These are phyloP conservation scores for Eleutherodactylus coqui DNA, from an alignment of 2,797 vertebrate species.

Conservation along the genomic window DNA sequence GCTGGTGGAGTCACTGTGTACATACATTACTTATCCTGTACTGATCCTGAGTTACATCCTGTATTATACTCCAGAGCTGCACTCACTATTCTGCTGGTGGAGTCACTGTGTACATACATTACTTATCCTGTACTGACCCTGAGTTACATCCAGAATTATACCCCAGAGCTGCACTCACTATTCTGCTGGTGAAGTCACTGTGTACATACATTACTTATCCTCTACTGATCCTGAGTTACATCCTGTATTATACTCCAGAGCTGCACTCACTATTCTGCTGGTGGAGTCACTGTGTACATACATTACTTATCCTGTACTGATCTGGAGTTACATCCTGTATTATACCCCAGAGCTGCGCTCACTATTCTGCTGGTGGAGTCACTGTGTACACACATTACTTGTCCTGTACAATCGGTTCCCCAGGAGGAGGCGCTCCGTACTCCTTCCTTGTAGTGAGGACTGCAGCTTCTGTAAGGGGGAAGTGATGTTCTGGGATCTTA, in stretches of 20 bases:
- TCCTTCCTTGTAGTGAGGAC: too few species aligned
- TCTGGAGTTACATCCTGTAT: too few species aligned
- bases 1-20: neutral
- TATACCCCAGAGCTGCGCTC: too few species aligned
- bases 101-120: too few species aligned
- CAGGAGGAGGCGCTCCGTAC: too few species aligned
- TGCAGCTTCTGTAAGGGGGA: neutral
- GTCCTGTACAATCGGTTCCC: too few species aligned
- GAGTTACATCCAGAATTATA: too few species aligned
- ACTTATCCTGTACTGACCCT: conserved; percentile 1
- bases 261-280: neutral
- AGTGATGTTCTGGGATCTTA: neutral
- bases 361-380: too few species aligned
- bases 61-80: too few species aligned
- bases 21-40: neutral
- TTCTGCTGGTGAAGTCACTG: neutral
- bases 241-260: conserved; percentile 4
- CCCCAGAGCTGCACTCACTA: too few species aligned
- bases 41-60: neutral
- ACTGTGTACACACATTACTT: too few species aligned
- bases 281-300: neutral
- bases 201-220: conserved; percentile 5
- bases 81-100: too few species aligned
- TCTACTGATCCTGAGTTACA: neutral
- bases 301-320: neutral